Percentiles rank a stretch among this genome's conserved stretches.
Evolutionary conservation across 2,797 vertebrate species (phyloP).

Genomic region (Sebastes cheni): DNA sequence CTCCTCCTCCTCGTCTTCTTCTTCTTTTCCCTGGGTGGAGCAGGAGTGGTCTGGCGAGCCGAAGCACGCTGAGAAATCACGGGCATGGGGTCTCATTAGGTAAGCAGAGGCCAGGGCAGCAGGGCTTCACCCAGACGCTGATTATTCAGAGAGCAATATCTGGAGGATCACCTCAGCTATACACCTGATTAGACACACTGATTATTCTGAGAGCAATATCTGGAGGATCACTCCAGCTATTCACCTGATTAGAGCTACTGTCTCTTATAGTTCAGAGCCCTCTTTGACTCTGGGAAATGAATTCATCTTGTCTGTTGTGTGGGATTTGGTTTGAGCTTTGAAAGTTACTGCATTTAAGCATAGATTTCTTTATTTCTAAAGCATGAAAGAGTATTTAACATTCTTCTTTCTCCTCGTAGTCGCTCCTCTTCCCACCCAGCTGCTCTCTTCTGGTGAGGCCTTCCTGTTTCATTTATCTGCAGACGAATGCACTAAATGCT

Average conservation of each 20-base stretch:
- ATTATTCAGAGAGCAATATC: slow-evolving; percentile 73
- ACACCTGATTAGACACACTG: slow-evolving; percentile 58
- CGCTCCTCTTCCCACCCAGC: slow-evolving; percentile 78
- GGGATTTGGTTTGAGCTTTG: not conserved
- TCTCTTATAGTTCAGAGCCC: slow-evolving; percentile 45
- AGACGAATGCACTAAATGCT: slow-evolving; percentile 5
- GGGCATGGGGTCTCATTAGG: slow-evolving; percentile 82
- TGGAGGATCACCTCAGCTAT: slow-evolving; percentile 54
- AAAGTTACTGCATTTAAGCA: slow-evolving; percentile 12
- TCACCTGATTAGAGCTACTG: slow-evolving; percentile 62
- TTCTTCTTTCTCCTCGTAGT: slow-evolving; percentile 66
- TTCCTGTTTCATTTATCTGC: slow-evolving; percentile 27
- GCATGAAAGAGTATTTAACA: not conserved
- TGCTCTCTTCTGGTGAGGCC: slow-evolving; percentile 80
- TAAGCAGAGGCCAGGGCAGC: slow-evolving; percentile 77
- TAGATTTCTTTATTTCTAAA: not conserved
- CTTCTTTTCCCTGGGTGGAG: slow-evolving; percentile 66
- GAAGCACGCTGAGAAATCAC: slow-evolving; percentile 67
- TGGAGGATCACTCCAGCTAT: slow-evolving; percentile 23
- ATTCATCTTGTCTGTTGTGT: slow-evolving; percentile 26
- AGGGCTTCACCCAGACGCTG: slow-evolving; percentile 67
- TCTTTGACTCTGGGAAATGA: slow-evolving; percentile 48
- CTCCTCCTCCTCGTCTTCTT: slow-evolving; percentile 41
- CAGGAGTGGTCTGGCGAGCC: slow-evolving; percentile 60
- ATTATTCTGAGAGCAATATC: slow-evolving; percentile 55